phyloP scores from a whole-genome alignment of 2,113 vertebrate species.

The Aegithalos caudatus region DNA sequence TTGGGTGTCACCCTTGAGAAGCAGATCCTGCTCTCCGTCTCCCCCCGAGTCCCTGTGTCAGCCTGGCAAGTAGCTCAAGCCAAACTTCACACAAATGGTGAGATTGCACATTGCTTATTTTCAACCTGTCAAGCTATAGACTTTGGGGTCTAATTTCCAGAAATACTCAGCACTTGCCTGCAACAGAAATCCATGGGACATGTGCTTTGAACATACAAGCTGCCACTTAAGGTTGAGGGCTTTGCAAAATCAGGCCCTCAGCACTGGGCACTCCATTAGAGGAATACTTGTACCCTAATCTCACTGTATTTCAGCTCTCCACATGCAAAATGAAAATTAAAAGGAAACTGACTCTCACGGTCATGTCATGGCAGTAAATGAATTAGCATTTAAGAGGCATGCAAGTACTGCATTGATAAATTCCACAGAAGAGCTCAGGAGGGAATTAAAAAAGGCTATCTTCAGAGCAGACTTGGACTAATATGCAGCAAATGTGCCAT shows the following conservation, averaged over 20 bases:
- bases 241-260: neutral
- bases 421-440: neutral
- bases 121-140: neutral
- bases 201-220: neutral
- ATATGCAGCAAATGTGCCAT: neutral
- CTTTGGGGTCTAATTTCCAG: neutral
- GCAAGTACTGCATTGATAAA: neutral
- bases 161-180: neutral
- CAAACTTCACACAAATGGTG: neutral
- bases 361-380: neutral
- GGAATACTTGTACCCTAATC: neutral
- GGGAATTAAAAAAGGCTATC: neutral
- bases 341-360: neutral
- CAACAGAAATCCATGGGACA: neutral
- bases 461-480: neutral
- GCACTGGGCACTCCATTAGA: neutral
- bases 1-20: neutral
- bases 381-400: neutral
- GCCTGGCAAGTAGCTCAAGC: neutral
- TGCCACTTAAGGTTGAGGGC: neutral
- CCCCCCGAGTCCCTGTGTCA: accelerated
- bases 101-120: neutral
- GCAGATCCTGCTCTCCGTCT: neutral
- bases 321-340: neutral
- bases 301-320: neutral